These are phyloP conservation scores for Phataginus tetradactyla DNA, from an alignment of 2,797 vertebrate species.

Conservation along the genomic window DNA sequence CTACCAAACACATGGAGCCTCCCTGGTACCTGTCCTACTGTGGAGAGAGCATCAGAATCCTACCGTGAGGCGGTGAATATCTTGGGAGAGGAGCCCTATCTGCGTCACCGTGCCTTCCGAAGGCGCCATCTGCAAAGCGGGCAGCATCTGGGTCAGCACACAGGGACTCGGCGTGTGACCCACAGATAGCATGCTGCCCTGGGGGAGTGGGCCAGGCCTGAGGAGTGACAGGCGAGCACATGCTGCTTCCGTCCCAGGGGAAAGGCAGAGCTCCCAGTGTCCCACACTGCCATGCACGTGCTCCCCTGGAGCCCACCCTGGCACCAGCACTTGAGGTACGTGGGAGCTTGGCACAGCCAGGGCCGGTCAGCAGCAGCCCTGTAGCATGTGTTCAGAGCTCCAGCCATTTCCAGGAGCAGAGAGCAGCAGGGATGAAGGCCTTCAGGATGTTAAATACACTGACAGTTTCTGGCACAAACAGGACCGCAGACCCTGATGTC, in stretches of 20 bases:
- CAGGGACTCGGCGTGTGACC: too few relatives aligned
- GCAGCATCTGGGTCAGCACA: slow-evolving; percentile 72
- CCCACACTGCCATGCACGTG: not conserved
- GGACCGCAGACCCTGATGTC: not conserved
- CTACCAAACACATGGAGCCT: not conserved
- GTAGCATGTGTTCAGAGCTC: not conserved
- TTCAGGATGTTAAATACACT: not conserved
- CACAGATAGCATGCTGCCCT: slow-evolving; percentile 1
- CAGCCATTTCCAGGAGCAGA: not conserved
- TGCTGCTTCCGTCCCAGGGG: not conserved
- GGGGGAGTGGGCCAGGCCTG: not conserved
- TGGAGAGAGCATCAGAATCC: slow-evolving; percentile 70
- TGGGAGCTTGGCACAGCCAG: not conserved
- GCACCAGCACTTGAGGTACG: not conserved
- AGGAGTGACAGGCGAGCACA: not conserved
- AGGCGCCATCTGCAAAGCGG: slow-evolving; percentile 93
- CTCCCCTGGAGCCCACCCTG: not conserved
- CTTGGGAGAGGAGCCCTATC: slow-evolving; percentile 95
- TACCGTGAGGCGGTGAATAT: slow-evolving; percentile 96
- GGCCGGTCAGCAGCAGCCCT: not conserved
- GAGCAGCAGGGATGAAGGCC: not conserved
- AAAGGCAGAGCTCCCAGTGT: not conserved
- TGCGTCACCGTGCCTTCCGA: slow-evolving; percentile 92
- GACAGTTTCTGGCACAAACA: not conserved
- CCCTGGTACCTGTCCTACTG: not conserved